Percentiles rank a stretch among this genome's conserved stretches.
These are phyloP conservation scores for Hypomecis punctinalis DNA, from an alignment of 2,888 invertebrate species.

Conservation along the genomic window DNA sequence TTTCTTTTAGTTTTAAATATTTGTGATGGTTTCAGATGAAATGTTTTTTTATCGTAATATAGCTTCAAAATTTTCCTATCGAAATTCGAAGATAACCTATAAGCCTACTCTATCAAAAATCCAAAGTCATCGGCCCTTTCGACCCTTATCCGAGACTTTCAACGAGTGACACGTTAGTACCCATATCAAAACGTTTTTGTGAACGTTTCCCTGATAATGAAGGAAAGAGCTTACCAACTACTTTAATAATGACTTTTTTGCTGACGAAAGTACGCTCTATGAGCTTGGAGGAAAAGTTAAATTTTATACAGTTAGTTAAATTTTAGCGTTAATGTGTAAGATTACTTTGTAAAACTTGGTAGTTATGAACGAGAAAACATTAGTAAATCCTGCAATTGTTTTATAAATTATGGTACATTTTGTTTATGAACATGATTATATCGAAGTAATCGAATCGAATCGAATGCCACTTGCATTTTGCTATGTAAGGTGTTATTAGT, in stretches of 20 bases:
- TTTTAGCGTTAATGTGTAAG: too few relatives aligned
- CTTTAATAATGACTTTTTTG: conserved; percentile 38
- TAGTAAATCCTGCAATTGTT: too few relatives aligned
- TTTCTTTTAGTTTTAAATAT: too few relatives aligned
- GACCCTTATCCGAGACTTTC: conserved; percentile 39
- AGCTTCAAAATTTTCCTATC: conserved; percentile 9
- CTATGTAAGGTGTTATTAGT: too few relatives aligned
- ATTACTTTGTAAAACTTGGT: too few relatives aligned
- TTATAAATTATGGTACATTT: too few relatives aligned
- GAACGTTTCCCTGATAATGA: conserved; percentile 35
- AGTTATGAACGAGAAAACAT: too few relatives aligned
- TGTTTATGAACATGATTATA: too few relatives aligned
- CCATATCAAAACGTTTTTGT: conserved; percentile 44
- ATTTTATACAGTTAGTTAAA: not conserved
- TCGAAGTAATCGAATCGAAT: too few relatives aligned
- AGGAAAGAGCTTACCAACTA: conserved; percentile 36
- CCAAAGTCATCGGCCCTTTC: conserved; percentile 31
- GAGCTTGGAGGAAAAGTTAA: not conserved
- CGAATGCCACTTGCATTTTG: too few relatives aligned
- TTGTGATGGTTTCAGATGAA: too few relatives aligned
- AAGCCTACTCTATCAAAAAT: conserved; percentile 30
- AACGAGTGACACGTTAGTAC: conserved; percentile 34
- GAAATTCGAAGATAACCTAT: conserved; percentile 6
- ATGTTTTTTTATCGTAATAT: not conserved
- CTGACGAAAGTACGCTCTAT: conserved; percentile 1